Conservation (phyloP, 1,140 invertebrate species). For the Drosophila sucinea region DNA sequence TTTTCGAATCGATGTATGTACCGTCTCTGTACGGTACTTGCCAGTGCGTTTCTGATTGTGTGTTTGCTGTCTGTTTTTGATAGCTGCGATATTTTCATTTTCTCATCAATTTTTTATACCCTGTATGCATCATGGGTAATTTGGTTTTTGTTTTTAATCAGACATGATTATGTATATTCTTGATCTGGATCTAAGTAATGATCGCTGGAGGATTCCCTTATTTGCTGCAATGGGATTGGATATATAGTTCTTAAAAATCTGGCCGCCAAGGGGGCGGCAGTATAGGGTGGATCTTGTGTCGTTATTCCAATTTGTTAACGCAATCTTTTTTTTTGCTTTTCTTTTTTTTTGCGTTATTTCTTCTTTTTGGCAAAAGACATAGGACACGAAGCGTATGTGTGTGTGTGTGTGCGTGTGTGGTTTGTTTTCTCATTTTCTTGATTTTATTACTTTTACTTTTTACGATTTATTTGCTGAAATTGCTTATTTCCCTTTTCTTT, state of each 20-base stretch:
- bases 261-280: too few species aligned
- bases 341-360: not conserved
- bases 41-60: conserved; percentile 43
- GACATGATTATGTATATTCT: too few species aligned
- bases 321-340: not conserved
- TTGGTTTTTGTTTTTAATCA: too few species aligned
- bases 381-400: conserved; percentile 6
- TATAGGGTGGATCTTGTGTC: not conserved
- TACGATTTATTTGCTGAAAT: conserved; percentile 81
- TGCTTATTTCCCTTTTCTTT: conserved; percentile 74
- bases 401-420: conserved; percentile 40
- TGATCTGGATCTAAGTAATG: too few species aligned
- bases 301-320: not conserved
- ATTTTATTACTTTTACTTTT: conserved; percentile 82
- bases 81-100: conserved; percentile 58
- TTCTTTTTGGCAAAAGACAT: conserved; percentile 20
- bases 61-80: conserved; percentile 64
- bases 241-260: too few species aligned
- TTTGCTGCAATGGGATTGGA: too few species aligned
- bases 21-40: not conserved
- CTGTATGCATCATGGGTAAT: not conserved
- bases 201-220: too few species aligned
- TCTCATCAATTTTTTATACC: conserved; percentile 38
- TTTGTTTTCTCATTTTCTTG: conserved; percentile 77
- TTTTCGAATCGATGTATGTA: conserved; percentile 6